phyloP scores from a whole-genome alignment of 1,140 invertebrate species.

The Aporrectodea caliginosa region DNA sequence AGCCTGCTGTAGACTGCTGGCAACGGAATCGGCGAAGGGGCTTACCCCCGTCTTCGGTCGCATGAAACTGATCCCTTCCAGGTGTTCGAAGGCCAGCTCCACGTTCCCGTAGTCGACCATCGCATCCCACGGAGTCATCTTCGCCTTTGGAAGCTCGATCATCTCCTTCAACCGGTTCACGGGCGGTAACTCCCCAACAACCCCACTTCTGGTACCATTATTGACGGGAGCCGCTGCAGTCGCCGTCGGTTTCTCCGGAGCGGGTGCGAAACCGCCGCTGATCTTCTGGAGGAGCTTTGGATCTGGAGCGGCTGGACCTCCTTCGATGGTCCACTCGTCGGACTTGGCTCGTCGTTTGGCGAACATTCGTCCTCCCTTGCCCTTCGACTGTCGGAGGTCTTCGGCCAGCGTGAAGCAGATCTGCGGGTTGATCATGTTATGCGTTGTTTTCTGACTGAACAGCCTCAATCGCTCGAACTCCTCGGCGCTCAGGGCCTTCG shows the following conservation, averaged over 20 bases:
- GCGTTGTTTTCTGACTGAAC: conserved; percentile 56
- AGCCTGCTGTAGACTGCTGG: not conserved
- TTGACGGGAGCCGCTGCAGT: conserved; percentile 38
- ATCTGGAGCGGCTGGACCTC: conserved; percentile 46
- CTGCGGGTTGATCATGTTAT: conserved; percentile 63
- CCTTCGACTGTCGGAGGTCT: conserved; percentile 59
- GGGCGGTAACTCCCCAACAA: conserved; percentile 15
- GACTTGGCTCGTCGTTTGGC: conserved; percentile 78
- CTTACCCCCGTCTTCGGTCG: not conserved
- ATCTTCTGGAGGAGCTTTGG: not conserved
- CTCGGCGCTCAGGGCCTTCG: conserved; percentile 20
- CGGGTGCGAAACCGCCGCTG: not conserved
- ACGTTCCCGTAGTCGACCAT: conserved; percentile 65
- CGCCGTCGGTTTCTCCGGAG: not conserved
- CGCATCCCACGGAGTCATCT: conserved; percentile 71
- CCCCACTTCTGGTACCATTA: not conserved
- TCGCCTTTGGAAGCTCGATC: conserved; percentile 59
- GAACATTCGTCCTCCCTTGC: conserved; percentile 73
- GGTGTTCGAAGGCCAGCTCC: conserved; percentile 48
- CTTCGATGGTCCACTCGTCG: conserved; percentile 81
- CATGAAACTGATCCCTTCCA: not conserved
- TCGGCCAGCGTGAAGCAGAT: conserved; percentile 70
- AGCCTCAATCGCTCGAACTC: conserved; percentile 30
- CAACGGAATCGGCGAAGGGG: not conserved
- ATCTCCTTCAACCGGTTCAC: conserved; percentile 54